Base-by-base conservation (phyloP, 2,797 vertebrate genomes). In the Furcifer pardalis region DNA sequence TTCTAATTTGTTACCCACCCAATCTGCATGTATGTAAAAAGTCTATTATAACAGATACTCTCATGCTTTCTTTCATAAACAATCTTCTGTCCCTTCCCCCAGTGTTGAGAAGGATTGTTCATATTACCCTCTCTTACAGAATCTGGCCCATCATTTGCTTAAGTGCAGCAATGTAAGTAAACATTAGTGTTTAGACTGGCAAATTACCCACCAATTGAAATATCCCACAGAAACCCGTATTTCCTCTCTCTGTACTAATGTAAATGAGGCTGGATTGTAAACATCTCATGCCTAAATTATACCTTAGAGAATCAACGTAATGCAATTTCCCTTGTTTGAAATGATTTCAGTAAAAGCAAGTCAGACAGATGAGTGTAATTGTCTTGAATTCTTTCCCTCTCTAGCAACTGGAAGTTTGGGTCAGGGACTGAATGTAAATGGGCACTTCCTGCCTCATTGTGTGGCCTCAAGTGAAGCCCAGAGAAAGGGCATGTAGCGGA, bases 201-300 rank as follows among this genome's bases (percentile, higher is more conserved):
- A 86, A 89, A 90, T 90, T 91, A 90, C 83, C 78, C 52, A 0
- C 5, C 66, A 59, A 79, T 86, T 90, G 87, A 86, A 91, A 88
- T 89, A 93, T 88, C 89, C 86, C 89, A 81, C 78, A 87, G 77
- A 91, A 86, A 77, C 77, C 71, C 56, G 37, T 83, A 74, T 85
- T 91, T 91, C 86, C 79, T 86, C 86, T 90, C 42, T 10, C 0
- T 3, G 66, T 77, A 82, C 1, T 88, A 79, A 90, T 93, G 91
- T 87, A 93, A 93, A 92, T 90, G 37, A 91, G 84, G 84, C 52
- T 84, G 90, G 89, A 91, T 87, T 89, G 89, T 90, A 93, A 90
- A 93, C 80, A 90, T 90, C 89, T 93, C 88, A 87, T 90, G 84
- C 84, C 89, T 88, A 91, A 93, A 94, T 92, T 93, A 91, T 86